Base-by-base conservation (phyloP, 2,888 invertebrate genomes). In the Coecobrya sp. region DNA sequence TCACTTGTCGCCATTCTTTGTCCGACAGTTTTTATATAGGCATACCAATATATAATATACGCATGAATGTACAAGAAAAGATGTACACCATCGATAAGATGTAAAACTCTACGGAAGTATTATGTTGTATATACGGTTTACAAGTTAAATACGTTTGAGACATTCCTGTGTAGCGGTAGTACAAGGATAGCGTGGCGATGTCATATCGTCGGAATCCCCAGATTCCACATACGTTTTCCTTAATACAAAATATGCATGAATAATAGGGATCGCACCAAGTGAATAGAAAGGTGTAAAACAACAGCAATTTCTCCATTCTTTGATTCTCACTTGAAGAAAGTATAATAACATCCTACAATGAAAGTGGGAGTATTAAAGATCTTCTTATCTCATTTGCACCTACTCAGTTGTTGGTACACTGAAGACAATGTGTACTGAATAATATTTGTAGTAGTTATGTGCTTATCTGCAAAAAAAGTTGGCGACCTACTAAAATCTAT, bases 1-100 rank as follows among this genome's bases (percentile, higher is more conserved):
- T 90, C 85, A 90, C 85, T 90, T 90, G 90, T 90, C 85, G 90
- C 90, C 90, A 22, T 85, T 85, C 79, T 70, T 85, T 42, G 84
- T n/a, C 70, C 22, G 52, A 70, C 84, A 49, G 49, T 76, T 49
- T 45, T 45, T 45, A 19, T 22, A 42, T 22, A 22, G 1, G 16
- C 4, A 73, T 36, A 49, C 19, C 16, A 30, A 73, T 27, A 52
- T 25, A 27, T 30, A 16, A 52, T 4, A n/a, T 52, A 52, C n/a
- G 25, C n/a, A 16, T 5, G 13, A 16, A 13, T 42, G 13, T n/a
- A 25, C 49, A 10, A 42, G 3, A 49, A 49, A 49, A 49, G 22
- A 68, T 76, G 45, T 76, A 25, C 13, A 62, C 62, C 22, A 22
- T 52, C 30, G 55, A 52, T 52, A 81, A 55, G 30, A 79, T 52